A percentile compares a stretch with the other conserved stretches of the same genome.
Evolutionary conservation across 2,888 invertebrate species (phyloP).

Genomic region (Drosophila buzzatii): DNA sequence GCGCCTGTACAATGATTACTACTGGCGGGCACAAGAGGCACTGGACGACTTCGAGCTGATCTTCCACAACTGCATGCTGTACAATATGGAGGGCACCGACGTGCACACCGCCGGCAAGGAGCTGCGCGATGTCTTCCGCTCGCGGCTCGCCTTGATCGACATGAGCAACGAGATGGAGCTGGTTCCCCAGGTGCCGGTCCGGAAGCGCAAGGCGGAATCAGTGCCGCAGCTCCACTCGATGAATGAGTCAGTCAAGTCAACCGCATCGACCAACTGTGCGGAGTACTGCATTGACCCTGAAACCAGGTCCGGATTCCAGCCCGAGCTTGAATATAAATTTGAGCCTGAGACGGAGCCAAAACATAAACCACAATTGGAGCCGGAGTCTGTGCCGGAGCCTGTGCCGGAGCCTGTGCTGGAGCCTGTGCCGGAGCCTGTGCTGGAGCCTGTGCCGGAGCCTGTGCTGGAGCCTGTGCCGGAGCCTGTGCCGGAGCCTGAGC

Average conservation of each 20-base stretch:
- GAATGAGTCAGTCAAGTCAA: too few species aligned
- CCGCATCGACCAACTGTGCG: too few species aligned
- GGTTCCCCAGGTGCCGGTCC: not conserved
- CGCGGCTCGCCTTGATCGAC: conserved; percentile 11
- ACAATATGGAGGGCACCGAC: conserved; percentile 19
- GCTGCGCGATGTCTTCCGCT: conserved; percentile 18
- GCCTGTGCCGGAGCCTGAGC: not conserved
- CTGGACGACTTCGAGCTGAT: conserved; percentile 45
- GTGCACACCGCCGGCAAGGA: conserved; percentile 33
- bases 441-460: not conserved
- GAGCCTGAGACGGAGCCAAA: too few species aligned
- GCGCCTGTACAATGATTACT: conserved; percentile 46
- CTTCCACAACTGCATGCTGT: conserved; percentile 47
- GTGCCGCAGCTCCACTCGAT: too few species aligned
- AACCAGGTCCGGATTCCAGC: too few species aligned
- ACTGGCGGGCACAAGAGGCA: conserved; percentile 43
- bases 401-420: not conserved
- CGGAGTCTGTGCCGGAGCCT: not conserved
- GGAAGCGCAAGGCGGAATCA: conserved; percentile 9
- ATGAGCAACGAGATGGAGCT: conserved; percentile 34
- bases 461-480: not conserved
- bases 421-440: not conserved
- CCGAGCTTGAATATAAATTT: not conserved
- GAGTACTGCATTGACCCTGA: too few species aligned
- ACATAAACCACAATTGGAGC: not conserved